Evolutionary conservation across 2,888 invertebrate genomes (phyloP), one percentile per base, ranked within the genome.

Genomic region (Drosophila fulvimacula): DNA sequence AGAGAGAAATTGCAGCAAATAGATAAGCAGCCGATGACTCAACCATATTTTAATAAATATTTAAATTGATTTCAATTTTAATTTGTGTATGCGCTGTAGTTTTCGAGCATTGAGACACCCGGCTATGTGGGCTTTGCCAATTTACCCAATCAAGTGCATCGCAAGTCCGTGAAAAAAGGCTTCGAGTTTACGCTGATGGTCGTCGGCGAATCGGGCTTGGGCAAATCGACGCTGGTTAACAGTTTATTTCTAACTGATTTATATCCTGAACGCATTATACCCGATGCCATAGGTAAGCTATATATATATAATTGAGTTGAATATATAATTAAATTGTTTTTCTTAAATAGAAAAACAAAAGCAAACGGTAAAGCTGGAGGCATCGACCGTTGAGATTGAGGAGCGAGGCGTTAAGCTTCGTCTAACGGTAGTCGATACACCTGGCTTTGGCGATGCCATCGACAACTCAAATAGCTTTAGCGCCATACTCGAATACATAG

Each of bases 101-200:
- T 97, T 93, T 95, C 96, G 57, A 96, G 95, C 90, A 93, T 97
- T 81, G 97, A 97, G 92, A 96, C 97, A 0, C 96, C 97, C 34
- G 97, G 97, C 24, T 98, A 98, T 93, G 96, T 93, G 77, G 93
- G 93, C 36, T 93, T 93, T 63, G 98, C 98, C 56, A 98, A 98
- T 93, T 93, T 99, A 41, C 98, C 98, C 2, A 98, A 98, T 93
- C 98, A 98, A 93, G 98, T 99, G 30, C 98, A 99, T 92, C 94
- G 98, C 74, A 99, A 99, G 93, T 98, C 98, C 0, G 98, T 98
- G 59, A 99, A 99, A 93, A 98, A 98, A 91, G 98, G 98, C 24
- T 99, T 99, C 91, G 98, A 98, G 93, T 99, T 99, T 92, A 98
- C 98, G 0, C 93, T 99, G 13, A 98, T 99, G 98, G 98, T 99